These are phyloP conservation scores for Mellilla xanthometata DNA, from an alignment of 2,888 invertebrate genomes.

Conservation along the genomic window DNA sequence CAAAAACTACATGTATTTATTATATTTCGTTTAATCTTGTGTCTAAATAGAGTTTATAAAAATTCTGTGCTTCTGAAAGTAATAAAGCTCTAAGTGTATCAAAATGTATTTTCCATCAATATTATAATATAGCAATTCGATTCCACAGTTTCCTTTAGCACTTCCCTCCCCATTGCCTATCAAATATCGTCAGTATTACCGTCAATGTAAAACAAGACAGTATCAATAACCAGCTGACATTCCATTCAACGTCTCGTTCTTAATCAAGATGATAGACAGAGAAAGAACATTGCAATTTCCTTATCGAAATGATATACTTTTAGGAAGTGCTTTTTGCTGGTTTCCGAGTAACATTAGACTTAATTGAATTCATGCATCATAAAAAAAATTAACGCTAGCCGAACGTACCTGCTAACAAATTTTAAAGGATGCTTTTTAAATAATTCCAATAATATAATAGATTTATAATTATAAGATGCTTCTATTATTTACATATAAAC, in stretches of 20 bases:
- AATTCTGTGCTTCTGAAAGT: no score
- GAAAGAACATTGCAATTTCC: conserved; percentile 8
- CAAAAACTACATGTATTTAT: no score
- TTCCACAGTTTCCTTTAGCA: conserved; percentile 27
- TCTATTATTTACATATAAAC: no score
- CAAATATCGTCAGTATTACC: conserved; percentile 37
- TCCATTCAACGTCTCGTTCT: conserved; percentile 14
- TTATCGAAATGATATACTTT: conserved; percentile 7
- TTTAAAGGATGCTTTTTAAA: no score
- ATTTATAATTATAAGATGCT: no score
- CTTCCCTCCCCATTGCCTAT: conserved; percentile 38
- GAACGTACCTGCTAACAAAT: no score
- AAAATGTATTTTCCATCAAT: no score
- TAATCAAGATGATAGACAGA: not conserved
- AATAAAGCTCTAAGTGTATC: no score
- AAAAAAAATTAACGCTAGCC: no score
- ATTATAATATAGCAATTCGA: not conserved
- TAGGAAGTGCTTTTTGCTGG: conserved; percentile 34
- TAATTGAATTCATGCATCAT: conserved; percentile 1
- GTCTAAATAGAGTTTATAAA: no score
- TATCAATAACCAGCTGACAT: conserved; percentile 26
- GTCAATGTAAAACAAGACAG: conserved; percentile 28
- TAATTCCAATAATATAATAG: no score
- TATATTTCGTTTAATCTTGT: no score
- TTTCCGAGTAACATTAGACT: conserved; percentile 12